Conservation (phyloP, 2,797 vertebrate species). For the Amazona finschi region DNA sequence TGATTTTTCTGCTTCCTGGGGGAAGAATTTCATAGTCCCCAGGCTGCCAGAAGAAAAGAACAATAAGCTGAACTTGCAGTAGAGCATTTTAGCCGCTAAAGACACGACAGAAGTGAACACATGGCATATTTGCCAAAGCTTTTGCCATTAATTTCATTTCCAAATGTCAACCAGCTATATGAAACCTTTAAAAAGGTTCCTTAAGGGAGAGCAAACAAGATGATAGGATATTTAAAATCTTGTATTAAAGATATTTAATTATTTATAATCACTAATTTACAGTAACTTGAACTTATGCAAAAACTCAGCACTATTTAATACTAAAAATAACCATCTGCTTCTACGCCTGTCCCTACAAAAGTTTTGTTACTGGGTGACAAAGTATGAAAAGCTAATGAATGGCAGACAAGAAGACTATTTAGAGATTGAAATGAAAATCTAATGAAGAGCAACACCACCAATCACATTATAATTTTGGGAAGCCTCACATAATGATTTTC, state of each 20-base stretch:
- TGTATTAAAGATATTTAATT: constrained; percentile 45
- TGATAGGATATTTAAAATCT: constrained; percentile 21
- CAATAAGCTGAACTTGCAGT: constrained; percentile 44
- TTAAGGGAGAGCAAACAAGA: constrained; percentile 54
- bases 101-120: constrained; percentile 34
- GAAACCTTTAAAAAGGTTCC: constrained; percentile 58
- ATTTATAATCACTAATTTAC: constrained; percentile 27
- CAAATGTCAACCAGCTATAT: constrained; percentile 70
- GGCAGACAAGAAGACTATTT: not conserved
- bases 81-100: constrained; percentile 40
- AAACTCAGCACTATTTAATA: constrained; percentile 28
- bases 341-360: not conserved
- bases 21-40: constrained; percentile 55
- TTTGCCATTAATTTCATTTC: constrained; percentile 57
- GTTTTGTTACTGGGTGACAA: constrained; percentile 14
- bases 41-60: constrained; percentile 37
- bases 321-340: constrained; percentile 40
- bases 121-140: constrained; percentile 65
- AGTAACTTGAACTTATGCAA: constrained; percentile 31
- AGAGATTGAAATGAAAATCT: constrained; percentile 50
- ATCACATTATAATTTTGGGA: constrained; percentile 64
- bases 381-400: constrained; percentile 29
- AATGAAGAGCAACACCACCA: constrained; percentile 37
- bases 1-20: constrained; percentile 65
- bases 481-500: constrained; percentile 51